Evolutionary conservation across 2,797 vertebrate species (phyloP).

Genomic region (Pelochelys cantorii): DNA sequence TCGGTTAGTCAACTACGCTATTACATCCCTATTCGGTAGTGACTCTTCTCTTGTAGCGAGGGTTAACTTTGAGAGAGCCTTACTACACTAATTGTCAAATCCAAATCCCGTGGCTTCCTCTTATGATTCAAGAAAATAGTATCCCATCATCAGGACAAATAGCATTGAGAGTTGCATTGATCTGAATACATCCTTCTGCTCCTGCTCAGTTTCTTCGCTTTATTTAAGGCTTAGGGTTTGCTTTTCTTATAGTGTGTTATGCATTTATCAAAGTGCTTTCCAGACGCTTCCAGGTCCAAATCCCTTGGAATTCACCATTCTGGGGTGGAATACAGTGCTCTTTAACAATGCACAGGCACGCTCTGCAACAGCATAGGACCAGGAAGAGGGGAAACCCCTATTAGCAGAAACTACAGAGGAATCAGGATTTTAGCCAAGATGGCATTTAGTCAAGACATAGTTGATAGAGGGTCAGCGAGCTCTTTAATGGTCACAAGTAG

Average conservation of each 20-base stretch:
- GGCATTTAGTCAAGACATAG: background rate
- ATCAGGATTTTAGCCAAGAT: background rate
- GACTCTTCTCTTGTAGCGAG: background rate
- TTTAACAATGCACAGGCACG: background rate
- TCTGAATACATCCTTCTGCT: accelerated
- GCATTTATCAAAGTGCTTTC: background rate
- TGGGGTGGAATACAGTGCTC: background rate
- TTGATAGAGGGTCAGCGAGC: background rate
- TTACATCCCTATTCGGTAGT: no score
- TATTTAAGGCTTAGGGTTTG: no score
- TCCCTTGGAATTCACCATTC: accelerated
- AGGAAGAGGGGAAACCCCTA: background rate
- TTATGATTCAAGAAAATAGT: background rate
- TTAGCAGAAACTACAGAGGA: background rate
- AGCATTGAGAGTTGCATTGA: accelerated
- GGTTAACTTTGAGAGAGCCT: background rate
- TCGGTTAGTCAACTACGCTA: no score
- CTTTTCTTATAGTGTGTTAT: background rate
- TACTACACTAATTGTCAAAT: background rate
- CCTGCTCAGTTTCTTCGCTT: accelerated
- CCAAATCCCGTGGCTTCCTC: accelerated
- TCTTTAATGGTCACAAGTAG: background rate
- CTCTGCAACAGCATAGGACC: background rate
- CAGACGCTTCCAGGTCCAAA: background rate
- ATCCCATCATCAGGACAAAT: background rate